Evolutionary conservation across 2,113 vertebrate species (phyloP).

Genomic region (Ptilonorhynchus violaceus): DNA sequence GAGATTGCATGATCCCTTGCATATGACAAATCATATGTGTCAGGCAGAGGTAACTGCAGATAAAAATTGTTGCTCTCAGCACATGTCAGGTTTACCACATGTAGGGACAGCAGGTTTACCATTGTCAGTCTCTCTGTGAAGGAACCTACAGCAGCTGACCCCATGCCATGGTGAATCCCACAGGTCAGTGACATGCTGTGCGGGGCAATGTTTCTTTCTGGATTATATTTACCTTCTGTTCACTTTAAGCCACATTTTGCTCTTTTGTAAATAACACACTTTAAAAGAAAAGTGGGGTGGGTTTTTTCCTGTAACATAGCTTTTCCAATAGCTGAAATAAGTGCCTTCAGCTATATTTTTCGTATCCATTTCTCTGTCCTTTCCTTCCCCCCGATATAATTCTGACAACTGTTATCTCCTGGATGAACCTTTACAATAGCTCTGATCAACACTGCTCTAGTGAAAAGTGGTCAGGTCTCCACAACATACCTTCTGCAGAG

Average conservation of each 20-base stretch:
- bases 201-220: background rate
- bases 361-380: background rate
- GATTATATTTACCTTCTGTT: background rate
- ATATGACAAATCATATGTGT: background rate
- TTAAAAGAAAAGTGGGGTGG: background rate
- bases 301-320: accelerated
- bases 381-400: background rate
- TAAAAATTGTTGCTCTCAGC: background rate
- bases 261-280: background rate
- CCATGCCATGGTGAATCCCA: background rate
- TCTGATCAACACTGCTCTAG: background rate
- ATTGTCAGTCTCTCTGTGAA: background rate
- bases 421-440: background rate
- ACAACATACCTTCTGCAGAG: background rate
- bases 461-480: background rate
- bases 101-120: background rate
- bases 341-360: background rate
- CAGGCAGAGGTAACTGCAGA: background rate
- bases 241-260: background rate
- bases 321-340: background rate
- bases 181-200: background rate
- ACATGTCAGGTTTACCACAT: accelerated
- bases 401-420: background rate
- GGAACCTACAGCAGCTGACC: background rate
- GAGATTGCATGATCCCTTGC: background rate